Evolutionary conservation across 2,888 invertebrate species (phyloP), one percentile per base, ranked within the genome.

Genomic region (Sesamia inferens): DNA sequence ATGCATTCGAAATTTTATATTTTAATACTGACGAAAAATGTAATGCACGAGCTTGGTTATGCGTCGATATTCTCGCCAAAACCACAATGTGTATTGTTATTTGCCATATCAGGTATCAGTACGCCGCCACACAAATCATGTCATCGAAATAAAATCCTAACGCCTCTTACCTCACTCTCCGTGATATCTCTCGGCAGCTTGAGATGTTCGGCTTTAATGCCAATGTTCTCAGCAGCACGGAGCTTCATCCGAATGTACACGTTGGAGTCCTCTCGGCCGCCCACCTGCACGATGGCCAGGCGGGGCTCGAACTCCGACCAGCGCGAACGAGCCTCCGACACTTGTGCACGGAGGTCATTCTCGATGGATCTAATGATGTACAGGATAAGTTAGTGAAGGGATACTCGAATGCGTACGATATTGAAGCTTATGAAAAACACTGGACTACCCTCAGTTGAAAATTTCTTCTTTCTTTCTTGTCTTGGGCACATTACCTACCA

Each of bases 191-290:
- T 97, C 0, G 99, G 98, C 82, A 99, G 95, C 83, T 98, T 97
- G 5, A 99, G 94, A 91, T 99, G 99, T 61, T 97, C 96, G 0
- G 98, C 98, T 39, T 96, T 92, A 68, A 99, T 98, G 73, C 99
- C 99, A 86, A 99, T 98, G 87, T 99, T 98, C 69, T 96, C 97
- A 0, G 99, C 99, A 0, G 99, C 98, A 93, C 98, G 98, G 73
- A 99, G 97, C 96, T 99, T 99, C 98, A 98, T 99, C 54, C 99
- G 97, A 90, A 99, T 99, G 95, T 99, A 99, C 8, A 99, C 99
- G 96, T 99, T 99, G 62, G 99, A 99, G 94, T 99, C 99, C 93
- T 99, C 99, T 1, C 99, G 97, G 2, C 98, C 98, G 16, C 99
- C 99, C 78, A 99, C 99, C 97, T 99, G 98, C 62, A 99, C 98